These are phyloP conservation scores for Clarias macrocephalus DNA, from an alignment of 2,113 vertebrate species.

Conservation along the genomic window DNA sequence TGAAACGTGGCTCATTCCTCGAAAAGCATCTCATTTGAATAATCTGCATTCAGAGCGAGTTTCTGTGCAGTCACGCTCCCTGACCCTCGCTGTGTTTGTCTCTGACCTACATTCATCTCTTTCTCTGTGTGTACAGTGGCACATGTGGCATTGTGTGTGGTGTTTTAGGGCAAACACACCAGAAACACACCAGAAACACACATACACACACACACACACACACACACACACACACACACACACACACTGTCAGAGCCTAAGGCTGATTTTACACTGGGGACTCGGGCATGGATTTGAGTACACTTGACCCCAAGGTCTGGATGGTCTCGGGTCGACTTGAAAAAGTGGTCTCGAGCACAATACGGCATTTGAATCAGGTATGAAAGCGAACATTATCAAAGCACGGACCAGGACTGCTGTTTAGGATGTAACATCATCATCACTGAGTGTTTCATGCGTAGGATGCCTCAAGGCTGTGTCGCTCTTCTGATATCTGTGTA, in stretches of 20 bases:
- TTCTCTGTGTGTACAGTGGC: slow-evolving; percentile 20
- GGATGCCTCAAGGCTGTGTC: too few species aligned
- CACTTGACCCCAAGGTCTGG: too few species aligned
- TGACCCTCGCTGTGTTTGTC: background rate
- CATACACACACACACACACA: background rate
- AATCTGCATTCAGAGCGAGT: background rate
- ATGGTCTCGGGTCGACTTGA: too few species aligned
- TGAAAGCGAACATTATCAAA: too few species aligned
- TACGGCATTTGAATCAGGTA: too few species aligned
- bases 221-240: background rate
- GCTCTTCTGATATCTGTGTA: too few species aligned
- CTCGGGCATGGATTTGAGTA: too few species aligned
- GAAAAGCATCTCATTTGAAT: slow-evolving; percentile 9
- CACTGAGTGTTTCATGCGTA: too few species aligned
- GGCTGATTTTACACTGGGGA: too few species aligned
- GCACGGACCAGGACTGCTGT: too few species aligned
- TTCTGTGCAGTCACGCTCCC: background rate
- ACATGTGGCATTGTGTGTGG: slow-evolving; percentile 5
- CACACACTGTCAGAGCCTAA: background rate
- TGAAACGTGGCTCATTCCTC: slow-evolving; percentile 1
- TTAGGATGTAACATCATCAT: too few species aligned
- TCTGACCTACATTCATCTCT: slow-evolving; percentile 44
- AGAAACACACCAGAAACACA: background rate
- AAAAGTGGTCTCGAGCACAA: too few species aligned
- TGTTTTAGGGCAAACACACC: background rate